phyloP scores from a whole-genome alignment of 1,140 invertebrate species.

The Polypedilum vanderplanki region DNA sequence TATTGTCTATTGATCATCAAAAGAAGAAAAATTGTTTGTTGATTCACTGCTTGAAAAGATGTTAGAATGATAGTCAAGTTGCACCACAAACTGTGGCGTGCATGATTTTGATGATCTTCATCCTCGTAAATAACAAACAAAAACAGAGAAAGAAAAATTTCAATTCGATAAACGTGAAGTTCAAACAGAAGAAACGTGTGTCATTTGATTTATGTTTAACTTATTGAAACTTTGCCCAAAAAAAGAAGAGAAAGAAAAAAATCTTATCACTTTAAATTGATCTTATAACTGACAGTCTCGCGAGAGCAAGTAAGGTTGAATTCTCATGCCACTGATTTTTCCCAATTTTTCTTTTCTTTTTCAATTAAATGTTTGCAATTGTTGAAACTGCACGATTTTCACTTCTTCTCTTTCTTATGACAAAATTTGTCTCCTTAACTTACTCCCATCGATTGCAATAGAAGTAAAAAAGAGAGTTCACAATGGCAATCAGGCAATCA shows the following conservation, averaged over 20 bases:
- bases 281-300: neutral
- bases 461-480: neutral
- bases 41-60: neutral
- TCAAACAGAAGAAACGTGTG: no score
- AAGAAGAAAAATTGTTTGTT: no score
- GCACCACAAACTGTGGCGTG: neutral
- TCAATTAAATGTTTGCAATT: neutral
- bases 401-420: neutral
- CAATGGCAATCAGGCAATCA: constrained; percentile 16
- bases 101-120: no score
- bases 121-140: no score
- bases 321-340: constrained; percentile 9
- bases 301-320: neutral
- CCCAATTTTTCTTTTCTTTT: neutral
- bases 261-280: neutral
- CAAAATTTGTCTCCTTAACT: neutral
- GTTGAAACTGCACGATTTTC: neutral
- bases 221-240: neutral
- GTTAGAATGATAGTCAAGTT: neutral
- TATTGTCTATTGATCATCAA: no score
- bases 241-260: neutral
- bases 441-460: neutral
- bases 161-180: neutral
- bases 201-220: constrained; percentile 7
- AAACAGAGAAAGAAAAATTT: no score